A percentile compares a stretch with the other conserved stretches of the same genome.
These are phyloP conservation scores for Pelagia noctiluca DNA, from an alignment of 30 jellyfish, hydroid and myxozoan genomes.

Conservation along the genomic window DNA sequence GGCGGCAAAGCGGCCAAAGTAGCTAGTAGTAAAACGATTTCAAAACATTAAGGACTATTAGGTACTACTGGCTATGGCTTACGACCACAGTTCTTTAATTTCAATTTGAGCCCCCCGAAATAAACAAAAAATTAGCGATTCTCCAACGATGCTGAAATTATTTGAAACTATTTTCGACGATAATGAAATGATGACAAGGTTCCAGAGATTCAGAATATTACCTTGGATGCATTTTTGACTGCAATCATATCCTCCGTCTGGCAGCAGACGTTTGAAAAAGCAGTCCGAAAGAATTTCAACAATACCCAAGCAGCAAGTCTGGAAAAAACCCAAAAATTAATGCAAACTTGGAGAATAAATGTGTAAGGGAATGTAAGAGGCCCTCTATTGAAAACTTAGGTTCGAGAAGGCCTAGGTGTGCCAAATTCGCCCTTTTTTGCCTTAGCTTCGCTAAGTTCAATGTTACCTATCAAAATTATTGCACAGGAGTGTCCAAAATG, in stretches of 20 bases:
- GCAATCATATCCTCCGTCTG: slow-evolving; percentile 45
- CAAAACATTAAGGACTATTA: neutral
- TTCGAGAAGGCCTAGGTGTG: no score
- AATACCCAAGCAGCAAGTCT: slow-evolving; percentile 52
- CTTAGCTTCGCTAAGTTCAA: no score
- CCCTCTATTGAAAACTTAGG: no score
- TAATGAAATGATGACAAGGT: neutral
- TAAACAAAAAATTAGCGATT: neutral
- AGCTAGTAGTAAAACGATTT: no score
- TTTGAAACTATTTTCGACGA: neutral
- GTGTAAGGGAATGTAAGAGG: no score
- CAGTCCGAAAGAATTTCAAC: slow-evolving; percentile 38
- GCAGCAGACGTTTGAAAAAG: slow-evolving; percentile 33
- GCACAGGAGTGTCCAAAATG: no score
- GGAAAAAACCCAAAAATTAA: no score
- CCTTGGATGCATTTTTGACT: slow-evolving; percentile 36
- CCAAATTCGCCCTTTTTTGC: no score
- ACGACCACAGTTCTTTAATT: neutral
- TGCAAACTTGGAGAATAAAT: no score
- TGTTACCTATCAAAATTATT: no score
- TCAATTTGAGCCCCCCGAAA: neutral
- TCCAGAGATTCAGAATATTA: neutral
- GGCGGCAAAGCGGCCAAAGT: no score
- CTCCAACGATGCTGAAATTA: neutral
- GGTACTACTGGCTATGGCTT: neutral